Base-by-base conservation (phyloP, 2,888 invertebrate species). In the Rhodophaea formosa region DNA sequence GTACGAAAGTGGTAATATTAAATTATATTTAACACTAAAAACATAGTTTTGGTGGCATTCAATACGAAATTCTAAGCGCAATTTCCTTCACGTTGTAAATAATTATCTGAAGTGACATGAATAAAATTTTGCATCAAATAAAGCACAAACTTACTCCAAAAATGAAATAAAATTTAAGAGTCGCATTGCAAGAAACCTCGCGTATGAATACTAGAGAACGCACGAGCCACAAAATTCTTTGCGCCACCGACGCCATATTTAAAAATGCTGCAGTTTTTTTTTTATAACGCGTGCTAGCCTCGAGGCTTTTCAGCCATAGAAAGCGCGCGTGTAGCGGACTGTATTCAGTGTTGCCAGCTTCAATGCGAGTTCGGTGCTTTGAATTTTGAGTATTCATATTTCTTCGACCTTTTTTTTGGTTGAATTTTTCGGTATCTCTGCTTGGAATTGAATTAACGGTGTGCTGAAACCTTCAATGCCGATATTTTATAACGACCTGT, bases 301-400 rank as follows among this genome's bases (percentile, higher is more conserved):
- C 49, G 12, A 14, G 43, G 60, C 55, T 53, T 59, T 61, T 60
- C 57, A 57, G 54, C 12, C 56, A 61, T 63, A 59, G 61, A 60
- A 57, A 62, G 55, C 32, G 52, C 58, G 51, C 63, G 59, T 59
- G 58, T 58, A 43, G 47, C 32, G 35, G 49, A 49, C 32, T 51
- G 54, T 49, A 56, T 59, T 60, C 57, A 60, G 46, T 58, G 57
- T 55, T 55, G 43, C 57, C 52, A 52, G 51, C 16, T 35, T 51
- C 35, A 51, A 51, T 51, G 16, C 16, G 39, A 51, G 51, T 51
- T 51, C 35, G 51, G 15, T 16, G 35, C 35, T 51, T 51, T 57
- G 51, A 59, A 54, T 61, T 61, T 56, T 30, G 51, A 54, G 30
- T 54, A 61, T 57, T 58, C 44, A 51, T 51, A 51, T 15, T 51